Base-by-base conservation (phyloP, 2,888 invertebrate species). In the Deroplatys truncata region DNA sequence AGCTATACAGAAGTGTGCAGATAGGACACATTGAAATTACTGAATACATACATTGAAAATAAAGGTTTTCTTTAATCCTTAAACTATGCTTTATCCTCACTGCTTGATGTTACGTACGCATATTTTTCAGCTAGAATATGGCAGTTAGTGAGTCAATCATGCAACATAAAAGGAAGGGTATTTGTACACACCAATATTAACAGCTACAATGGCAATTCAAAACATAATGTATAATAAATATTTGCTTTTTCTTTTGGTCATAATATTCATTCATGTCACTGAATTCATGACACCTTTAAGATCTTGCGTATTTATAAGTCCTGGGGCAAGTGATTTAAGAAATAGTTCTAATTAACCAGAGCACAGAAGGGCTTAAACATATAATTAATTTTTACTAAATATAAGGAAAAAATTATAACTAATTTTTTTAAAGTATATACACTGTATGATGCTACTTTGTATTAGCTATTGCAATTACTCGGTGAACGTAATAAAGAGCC, bases 151-250 rank as follows among this genome's bases (percentile, higher is more conserved):
- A 82, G 43, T 84, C 20, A 84, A 84, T 83, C 87, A 87, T 87
- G 87, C 87, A 87, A 87, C 87, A 87, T 87, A 72, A 72, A 72
- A 72, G 87, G 87, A 87, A 83, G 87, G 87, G 31, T 82, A 87
- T 35, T 82, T 29, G 28, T 83, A 82, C 83, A 87, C 87, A 87
- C 82, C 83, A 28, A 35, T 86, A 35, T 84, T 29, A 84, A 84
- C 16, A 8, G 25, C 25, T 31, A 35, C 20, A 35, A 84, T 49
- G 56, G 20, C 20, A 20, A 20, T 25, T 72, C 20, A 72, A 72
- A 20, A 72, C 3, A 72, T 7, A 72, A 15, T 72, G 20, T 20
- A 0, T 43, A 13, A 43, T 43, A 43, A 43, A 43, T 13, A 43
- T 43, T 43, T 43, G 7, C 20, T 7, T 72, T 72, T 72, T 72